These are phyloP conservation scores for Axea sp. DNA, from an alignment of 2,888 invertebrate genomes.

Conservation along the genomic window DNA sequence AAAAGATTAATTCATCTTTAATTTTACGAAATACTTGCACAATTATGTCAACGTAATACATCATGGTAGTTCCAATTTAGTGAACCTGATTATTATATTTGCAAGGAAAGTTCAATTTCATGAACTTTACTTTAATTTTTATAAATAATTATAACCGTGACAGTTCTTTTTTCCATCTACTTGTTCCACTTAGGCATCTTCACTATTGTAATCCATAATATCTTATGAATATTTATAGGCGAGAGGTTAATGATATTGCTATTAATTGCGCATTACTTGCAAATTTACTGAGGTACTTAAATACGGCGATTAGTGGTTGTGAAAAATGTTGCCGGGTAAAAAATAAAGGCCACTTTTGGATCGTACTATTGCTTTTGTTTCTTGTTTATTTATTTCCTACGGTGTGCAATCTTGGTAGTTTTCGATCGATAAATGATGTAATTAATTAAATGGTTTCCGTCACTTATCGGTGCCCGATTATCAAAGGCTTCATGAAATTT, in stretches of 20 bases:
- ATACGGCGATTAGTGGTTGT: neutral
- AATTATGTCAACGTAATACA: conserved; percentile 33
- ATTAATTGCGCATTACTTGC: conserved; percentile 70
- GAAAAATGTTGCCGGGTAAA: no score
- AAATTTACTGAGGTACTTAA: conserved; percentile 35
- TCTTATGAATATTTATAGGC: conserved; percentile 73
- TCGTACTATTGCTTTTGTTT: no score
- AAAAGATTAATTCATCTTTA: no score
- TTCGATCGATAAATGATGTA: conserved; percentile 51
- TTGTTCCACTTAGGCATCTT: conserved; percentile 62
- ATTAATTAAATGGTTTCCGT: conserved; percentile 62
- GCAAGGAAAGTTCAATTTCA: conserved; percentile 57
- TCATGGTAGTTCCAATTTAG: conserved; percentile 24
- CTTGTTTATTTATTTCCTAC: no score
- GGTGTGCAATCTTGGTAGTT: conserved; percentile 6
- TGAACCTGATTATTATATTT: conserved; percentile 6
- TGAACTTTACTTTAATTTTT: conserved; percentile 55
- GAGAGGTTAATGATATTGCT: conserved; percentile 73
- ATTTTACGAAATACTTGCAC: no score
- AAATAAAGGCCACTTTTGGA: neutral
- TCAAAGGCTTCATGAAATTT: conserved; percentile 59
- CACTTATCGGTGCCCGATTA: conserved; percentile 38
- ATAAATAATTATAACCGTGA: conserved; percentile 48
- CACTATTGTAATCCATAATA: conserved; percentile 68
- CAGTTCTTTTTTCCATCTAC: conserved; percentile 63